Evolutionary conservation across 2,888 invertebrate species (phyloP).

Genomic region (Hydriomena furcata): DNA sequence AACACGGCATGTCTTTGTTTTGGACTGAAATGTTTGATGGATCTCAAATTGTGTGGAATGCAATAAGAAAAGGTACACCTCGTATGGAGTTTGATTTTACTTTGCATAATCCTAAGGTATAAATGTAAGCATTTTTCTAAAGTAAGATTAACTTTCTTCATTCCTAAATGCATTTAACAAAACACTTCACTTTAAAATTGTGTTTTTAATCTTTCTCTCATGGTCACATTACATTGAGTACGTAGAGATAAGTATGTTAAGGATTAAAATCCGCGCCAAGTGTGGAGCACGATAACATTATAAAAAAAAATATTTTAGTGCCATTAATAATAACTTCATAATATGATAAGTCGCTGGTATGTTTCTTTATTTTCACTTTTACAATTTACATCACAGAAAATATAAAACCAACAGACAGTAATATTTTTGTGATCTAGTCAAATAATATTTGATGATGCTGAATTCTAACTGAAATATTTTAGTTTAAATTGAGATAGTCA

Average conservation of each 20-base stretch:
- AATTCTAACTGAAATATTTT: too few species aligned
- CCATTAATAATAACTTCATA: constrained; percentile 58
- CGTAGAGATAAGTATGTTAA: constrained; percentile 19
- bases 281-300: constrained; percentile 35
- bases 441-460: constrained; percentile 40
- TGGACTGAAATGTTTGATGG: constrained; percentile 31
- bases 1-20: too few species aligned
- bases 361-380: constrained; percentile 32
- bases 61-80: constrained; percentile 27
- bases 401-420: constrained; percentile 20
- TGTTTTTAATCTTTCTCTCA: constrained; percentile 28
- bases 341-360: constrained; percentile 42
- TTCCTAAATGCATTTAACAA: constrained; percentile 63
- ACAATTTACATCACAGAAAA: constrained; percentile 36
- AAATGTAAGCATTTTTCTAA: constrained; percentile 29
- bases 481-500: neutral
- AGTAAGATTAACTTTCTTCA: constrained; percentile 47
- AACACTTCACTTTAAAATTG: constrained; percentile 33
- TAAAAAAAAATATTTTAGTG: constrained; percentile 49
- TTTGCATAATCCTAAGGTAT: constrained; percentile 18
- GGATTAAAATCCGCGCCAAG: constrained; percentile 27
- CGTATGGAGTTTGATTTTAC: constrained; percentile 33
- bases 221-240: constrained; percentile 16
- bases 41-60: constrained; percentile 30
- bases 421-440: constrained; percentile 53